Percentiles rank a stretch among this genome's conserved stretches.
phyloP scores from a whole-genome alignment of 2,888 invertebrate species.

The Scaeva pyrastri region DNA sequence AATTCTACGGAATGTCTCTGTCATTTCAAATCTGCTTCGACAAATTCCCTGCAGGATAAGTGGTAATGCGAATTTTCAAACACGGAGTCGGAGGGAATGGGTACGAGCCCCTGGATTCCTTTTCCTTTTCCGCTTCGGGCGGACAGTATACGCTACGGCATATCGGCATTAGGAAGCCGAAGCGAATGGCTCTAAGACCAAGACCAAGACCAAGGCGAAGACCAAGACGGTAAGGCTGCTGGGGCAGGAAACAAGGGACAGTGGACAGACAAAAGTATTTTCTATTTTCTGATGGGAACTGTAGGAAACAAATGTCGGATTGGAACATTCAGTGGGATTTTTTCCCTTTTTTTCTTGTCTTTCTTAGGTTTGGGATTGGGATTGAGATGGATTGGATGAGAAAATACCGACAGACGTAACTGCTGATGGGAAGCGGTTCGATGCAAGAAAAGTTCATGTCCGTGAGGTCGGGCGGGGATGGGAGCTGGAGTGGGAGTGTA shows the following conservation, averaged over 20 bases:
- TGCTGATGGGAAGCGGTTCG: not conserved
- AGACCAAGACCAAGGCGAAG: not conserved
- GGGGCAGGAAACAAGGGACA: not conserved
- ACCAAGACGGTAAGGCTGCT: not conserved
- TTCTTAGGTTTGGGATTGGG: not conserved
- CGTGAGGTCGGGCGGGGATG: not conserved
- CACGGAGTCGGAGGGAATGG: slow-evolving; percentile 32
- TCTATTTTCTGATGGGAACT: slow-evolving; percentile 27
- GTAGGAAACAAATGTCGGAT: slow-evolving; percentile 35
- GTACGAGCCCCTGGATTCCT: slow-evolving; percentile 24
- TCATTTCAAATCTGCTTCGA: slow-evolving; percentile 63
- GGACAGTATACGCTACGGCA: not conserved
- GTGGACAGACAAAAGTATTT: slow-evolving; percentile 38
- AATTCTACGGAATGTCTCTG: slow-evolving; percentile 68
- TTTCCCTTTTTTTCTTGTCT: not conserved
- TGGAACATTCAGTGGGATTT: slow-evolving; percentile 34
- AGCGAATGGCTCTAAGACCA: no score
- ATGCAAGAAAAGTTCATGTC: slow-evolving; percentile 2
- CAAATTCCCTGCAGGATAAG: slow-evolving; percentile 64
- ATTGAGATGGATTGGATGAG: slow-evolving; percentile 7
- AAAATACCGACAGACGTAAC: not conserved
- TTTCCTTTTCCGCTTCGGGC: slow-evolving; percentile 29
- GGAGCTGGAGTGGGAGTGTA: no score
- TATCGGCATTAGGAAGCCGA: no score
- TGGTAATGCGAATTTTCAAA: slow-evolving; percentile 61